Evolutionary conservation across 2,888 invertebrate genomes (phyloP).

Genomic region (Sturmia bella): DNA sequence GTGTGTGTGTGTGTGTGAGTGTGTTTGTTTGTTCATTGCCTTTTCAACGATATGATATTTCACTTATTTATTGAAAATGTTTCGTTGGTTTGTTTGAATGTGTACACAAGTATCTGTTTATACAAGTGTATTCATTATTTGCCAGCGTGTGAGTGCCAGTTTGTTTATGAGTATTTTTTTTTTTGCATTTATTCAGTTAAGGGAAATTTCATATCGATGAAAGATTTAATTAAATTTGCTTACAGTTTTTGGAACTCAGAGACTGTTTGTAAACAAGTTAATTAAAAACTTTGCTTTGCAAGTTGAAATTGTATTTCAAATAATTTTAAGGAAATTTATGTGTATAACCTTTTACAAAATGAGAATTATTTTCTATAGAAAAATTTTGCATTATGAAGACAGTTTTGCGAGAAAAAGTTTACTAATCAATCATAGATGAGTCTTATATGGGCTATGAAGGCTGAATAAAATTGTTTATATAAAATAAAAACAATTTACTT

Average conservation of each 20-base stretch:
- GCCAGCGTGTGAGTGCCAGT: not conserved
- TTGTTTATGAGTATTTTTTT: conserved; percentile 35
- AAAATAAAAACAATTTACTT: too few relatives aligned
- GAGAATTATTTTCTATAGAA: too few relatives aligned
- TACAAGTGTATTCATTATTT: conserved; percentile 35
- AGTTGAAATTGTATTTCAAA: too few relatives aligned
- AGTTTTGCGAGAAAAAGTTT: too few relatives aligned
- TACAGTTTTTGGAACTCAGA: not conserved
- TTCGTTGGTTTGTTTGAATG: conserved; percentile 51
- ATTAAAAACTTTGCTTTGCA: too few relatives aligned
- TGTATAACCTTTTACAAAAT: too few relatives aligned
- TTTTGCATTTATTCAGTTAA: conserved; percentile 13
- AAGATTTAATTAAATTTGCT: conserved; percentile 22
- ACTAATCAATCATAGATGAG: too few relatives aligned
- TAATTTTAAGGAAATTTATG: too few relatives aligned
- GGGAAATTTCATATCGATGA: conserved; percentile 46
- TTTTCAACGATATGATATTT: conserved; percentile 68
- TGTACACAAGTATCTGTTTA: conserved; percentile 43
- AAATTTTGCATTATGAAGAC: too few relatives aligned
- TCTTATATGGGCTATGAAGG: too few relatives aligned
- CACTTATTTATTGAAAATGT: conserved; percentile 70
- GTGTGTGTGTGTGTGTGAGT: not conserved
- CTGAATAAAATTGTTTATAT: too few relatives aligned
- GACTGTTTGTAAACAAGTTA: too few relatives aligned
- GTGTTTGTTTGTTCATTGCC: conserved; percentile 27